phyloP scores from a whole-genome alignment of 2,797 vertebrate genomes.

The Lutjanus campechanus region DNA sequence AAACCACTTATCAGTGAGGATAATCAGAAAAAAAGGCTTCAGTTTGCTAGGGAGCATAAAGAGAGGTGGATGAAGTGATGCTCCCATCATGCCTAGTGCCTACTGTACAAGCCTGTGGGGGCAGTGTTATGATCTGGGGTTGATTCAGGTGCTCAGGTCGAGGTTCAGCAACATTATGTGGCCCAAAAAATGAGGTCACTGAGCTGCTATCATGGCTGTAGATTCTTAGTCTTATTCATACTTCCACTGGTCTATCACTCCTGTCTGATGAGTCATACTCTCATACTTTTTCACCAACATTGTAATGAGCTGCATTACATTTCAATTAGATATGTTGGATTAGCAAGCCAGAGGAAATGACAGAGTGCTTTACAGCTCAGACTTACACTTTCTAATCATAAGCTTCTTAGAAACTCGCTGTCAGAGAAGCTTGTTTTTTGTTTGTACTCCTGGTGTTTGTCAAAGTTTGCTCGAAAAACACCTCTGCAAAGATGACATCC shows the following conservation, averaged over 20 bases:
- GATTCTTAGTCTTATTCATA: neutral
- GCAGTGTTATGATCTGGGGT: no score
- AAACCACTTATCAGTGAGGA: no score
- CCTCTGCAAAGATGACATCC: neutral
- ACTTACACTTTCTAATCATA: conserved; percentile 8
- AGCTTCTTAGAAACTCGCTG: conserved; percentile 14
- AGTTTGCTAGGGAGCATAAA: no score
- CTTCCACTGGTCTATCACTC: neutral
- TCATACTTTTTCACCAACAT: neutral
- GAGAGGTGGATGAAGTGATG: no score
- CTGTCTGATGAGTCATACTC: neutral
- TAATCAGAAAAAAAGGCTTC: no score
- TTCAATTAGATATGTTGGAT: conserved; percentile 38
- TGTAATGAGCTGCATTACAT: conserved; percentile 2
- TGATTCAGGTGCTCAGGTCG: no score
- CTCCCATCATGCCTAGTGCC: no score
- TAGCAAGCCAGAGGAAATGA: conserved; percentile 13
- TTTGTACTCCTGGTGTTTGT: neutral
- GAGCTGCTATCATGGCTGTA: neutral
- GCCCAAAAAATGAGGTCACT: neutral
- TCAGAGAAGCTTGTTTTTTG: neutral
- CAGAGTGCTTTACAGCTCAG: neutral
- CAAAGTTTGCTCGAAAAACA: neutral
- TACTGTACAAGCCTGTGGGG: no score
- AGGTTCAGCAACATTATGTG: no score